phyloP scores from a whole-genome alignment of 2,888 invertebrate genomes.

The Theristus sp. region DNA sequence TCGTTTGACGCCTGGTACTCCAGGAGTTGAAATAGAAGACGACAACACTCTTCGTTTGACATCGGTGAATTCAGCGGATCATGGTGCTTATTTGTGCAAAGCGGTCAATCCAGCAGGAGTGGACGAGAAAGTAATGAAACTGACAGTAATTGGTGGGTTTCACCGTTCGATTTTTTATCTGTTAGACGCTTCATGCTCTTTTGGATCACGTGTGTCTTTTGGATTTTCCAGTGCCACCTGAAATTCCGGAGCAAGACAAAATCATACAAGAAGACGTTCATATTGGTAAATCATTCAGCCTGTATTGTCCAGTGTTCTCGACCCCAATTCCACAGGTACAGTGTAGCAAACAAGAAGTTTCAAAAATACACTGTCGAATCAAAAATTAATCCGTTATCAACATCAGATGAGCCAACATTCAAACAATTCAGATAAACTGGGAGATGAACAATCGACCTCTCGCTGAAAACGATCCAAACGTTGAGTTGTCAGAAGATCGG shows the following conservation, averaged over 20 bases:
- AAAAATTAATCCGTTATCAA: too few species aligned
- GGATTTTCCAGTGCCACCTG: slow-evolving; percentile 16
- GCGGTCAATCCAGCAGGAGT: slow-evolving; percentile 44
- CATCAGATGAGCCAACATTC: not conserved
- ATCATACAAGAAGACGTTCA: slow-evolving; percentile 14
- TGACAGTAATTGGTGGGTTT: slow-evolving; percentile 38
- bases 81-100: slow-evolving; percentile 42
- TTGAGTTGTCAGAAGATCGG: slow-evolving; percentile 20
- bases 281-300: slow-evolving; percentile 16
- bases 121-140: slow-evolving; percentile 36
- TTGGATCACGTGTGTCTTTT: too few species aligned
- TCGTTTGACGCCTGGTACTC: not conserved
- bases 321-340: slow-evolving; percentile 19
- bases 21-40: not conserved
- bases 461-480: slow-evolving; percentile 11
- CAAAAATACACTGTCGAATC: too few species aligned
- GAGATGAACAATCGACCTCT: slow-evolving; percentile 17
- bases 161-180: too few species aligned
- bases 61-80: slow-evolving; percentile 26
- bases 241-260: slow-evolving; percentile 19
- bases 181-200: too few species aligned
- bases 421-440: slow-evolving; percentile 25
- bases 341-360: too few species aligned
- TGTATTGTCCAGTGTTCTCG: slow-evolving; percentile 25
- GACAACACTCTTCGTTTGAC: slow-evolving; percentile 9